These are phyloP conservation scores for Scolopax rusticola DNA, from an alignment of 2,797 vertebrate species.

Conservation along the genomic window DNA sequence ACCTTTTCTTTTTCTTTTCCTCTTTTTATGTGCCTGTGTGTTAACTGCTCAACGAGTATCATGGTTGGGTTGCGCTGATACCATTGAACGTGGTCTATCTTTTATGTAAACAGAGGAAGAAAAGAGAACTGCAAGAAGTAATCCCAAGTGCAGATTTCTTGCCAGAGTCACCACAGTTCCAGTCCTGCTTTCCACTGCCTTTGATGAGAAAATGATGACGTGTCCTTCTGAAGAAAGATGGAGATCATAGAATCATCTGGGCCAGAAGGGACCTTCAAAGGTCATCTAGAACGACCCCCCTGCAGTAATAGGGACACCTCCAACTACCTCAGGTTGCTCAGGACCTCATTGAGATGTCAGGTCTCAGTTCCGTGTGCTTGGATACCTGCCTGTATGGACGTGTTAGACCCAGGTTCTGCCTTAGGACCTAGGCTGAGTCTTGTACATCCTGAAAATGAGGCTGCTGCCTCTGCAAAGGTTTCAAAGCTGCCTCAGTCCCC, in stretches of 20 bases:
- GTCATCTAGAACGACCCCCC: too few relatives aligned
- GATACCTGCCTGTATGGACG: not conserved
- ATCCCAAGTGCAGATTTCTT: not conserved
- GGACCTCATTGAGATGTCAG: not conserved
- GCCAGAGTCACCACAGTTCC: not conserved
- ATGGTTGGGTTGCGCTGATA: conserved; percentile 20
- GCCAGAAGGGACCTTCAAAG: too few relatives aligned
- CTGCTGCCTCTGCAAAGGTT: not conserved
- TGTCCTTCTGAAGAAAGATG: not conserved
- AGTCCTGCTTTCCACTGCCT: not conserved
- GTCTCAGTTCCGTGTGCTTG: not conserved
- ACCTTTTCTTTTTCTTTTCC: conserved; percentile 56
- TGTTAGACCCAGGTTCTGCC: not conserved
- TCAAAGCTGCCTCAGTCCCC: not conserved
- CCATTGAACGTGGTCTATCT: not conserved
- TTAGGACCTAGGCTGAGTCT: not conserved
- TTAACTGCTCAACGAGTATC: conserved; percentile 38
- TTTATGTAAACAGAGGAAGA: conserved; percentile 52
- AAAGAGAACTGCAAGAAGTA: not conserved
- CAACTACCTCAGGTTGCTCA: too few relatives aligned
- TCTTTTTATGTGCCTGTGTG: not conserved
- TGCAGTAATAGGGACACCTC: too few relatives aligned
- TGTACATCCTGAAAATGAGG: not conserved
- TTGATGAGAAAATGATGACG: not conserved
- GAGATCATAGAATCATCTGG: too few relatives aligned